These are phyloP conservation scores for Tenualosa ilisha DNA, from an alignment of 2,797 vertebrate species.

Conservation along the genomic window DNA sequence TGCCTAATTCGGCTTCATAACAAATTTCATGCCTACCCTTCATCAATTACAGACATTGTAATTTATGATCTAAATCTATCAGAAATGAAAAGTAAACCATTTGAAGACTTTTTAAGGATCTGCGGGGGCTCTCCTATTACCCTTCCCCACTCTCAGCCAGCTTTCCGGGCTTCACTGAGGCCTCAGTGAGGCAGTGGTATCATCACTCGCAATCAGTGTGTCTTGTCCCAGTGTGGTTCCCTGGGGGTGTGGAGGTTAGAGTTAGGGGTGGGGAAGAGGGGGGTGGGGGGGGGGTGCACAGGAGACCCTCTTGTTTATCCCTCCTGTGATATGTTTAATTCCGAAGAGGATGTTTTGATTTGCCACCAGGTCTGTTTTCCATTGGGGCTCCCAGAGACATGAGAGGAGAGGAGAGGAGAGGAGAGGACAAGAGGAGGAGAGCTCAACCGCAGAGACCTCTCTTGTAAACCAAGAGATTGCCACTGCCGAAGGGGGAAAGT, in stretches of 20 bases:
- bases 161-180: conserved; percentile 33
- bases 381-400: conserved; percentile 59
- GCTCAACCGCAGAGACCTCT: conserved; percentile 1
- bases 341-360: conserved; percentile 76
- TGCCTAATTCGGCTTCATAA: no score
- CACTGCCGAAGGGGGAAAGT: conserved; percentile 13
- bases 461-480: conserved; percentile 5
- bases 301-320: conserved; percentile 74
- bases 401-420: conserved; percentile 10
- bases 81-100: no score
- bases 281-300: neutral
- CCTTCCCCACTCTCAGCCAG: conserved; percentile 6
- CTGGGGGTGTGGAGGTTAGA: conserved; percentile 54
- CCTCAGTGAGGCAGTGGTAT: conserved; percentile 52
- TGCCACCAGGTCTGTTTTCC: conserved; percentile 72
- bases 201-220: conserved; percentile 63
- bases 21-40: no score
- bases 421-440: neutral
- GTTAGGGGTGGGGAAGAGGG: neutral
- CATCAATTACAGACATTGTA: no score
- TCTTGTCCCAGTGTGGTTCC: conserved; percentile 57
- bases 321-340: conserved; percentile 72
- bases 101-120: no score
- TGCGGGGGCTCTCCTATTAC: neutral
- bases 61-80: no score